Percentiles rank a stretch among this genome's conserved stretches.
Conservation (phyloP, 2,113 vertebrate genomes). For the Pollimyrus isidori region DNA sequence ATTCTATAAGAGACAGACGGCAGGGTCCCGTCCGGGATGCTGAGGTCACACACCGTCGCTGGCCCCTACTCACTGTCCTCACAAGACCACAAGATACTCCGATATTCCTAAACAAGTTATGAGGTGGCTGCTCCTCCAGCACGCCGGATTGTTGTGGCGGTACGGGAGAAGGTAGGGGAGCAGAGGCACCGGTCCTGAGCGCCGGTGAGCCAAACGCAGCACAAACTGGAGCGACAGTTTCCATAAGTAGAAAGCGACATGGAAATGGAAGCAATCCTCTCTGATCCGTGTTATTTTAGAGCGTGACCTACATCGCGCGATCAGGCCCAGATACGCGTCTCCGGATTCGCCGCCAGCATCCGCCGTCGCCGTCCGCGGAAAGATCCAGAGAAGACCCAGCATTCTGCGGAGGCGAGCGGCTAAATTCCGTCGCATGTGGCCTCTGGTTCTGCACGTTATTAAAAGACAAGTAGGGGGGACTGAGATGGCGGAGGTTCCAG, state of each 20-base stretch:
- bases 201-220: neutral
- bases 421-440: neutral
- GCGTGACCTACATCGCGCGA: conserved; percentile 10
- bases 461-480: neutral
- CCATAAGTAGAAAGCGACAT: conserved; percentile 21
- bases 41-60: neutral
- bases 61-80: neutral
- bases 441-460: neutral
- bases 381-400: neutral
- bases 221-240: conserved; percentile 17
- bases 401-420: neutral
- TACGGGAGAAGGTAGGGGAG: neutral
- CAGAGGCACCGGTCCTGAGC: neutral
- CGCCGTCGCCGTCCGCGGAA: neutral
- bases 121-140: neutral
- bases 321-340: conserved; percentile 17
- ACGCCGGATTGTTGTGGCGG: neutral
- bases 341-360: neutral
- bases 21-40: neutral
- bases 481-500: neutral
- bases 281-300: conserved; percentile 19
- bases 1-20: neutral
- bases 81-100: neutral
- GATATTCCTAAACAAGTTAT: neutral
- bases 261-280: conserved; percentile 12